These are phyloP conservation scores for Sparus aurata DNA, from an alignment of 2,797 vertebrate genomes.

Conservation along the genomic window DNA sequence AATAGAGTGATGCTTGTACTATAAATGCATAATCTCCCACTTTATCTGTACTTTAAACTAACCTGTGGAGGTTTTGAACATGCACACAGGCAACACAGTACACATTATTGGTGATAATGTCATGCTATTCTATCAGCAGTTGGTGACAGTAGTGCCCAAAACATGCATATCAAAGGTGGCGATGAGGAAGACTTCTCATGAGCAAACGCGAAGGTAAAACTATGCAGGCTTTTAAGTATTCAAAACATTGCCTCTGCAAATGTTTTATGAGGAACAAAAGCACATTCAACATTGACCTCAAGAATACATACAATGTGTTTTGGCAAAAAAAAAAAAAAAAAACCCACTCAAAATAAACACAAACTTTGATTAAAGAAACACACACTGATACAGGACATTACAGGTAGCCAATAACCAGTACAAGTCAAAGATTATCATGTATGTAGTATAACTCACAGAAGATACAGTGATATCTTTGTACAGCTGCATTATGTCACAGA, in stretches of 20 bases:
- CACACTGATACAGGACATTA: not conserved
- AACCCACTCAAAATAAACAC: too few species aligned
- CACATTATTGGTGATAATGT: not conserved
- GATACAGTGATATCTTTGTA: not conserved
- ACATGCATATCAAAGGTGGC: not conserved
- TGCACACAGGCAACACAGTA: not conserved
- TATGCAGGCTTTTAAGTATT: slow-evolving; percentile 1
- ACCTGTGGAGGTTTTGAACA: not conserved
- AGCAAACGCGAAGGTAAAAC: not conserved
- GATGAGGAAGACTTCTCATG: not conserved
- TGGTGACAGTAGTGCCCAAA: not conserved
- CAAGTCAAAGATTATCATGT: not conserved
- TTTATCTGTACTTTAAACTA: not conserved
- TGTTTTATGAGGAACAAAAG: slow-evolving; percentile 2
- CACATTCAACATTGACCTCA: not conserved
- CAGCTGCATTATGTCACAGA: not conserved
- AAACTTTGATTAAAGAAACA: too few species aligned
- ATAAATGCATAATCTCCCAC: not conserved
- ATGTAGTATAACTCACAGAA: not conserved
- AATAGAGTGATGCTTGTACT: not conserved
- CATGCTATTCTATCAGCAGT: not conserved
- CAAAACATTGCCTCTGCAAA: not conserved
- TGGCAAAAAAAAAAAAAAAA: too few species aligned
- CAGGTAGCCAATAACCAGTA: not conserved
- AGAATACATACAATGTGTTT: not conserved